Evolutionary conservation across 2,113 vertebrate species (phyloP).

Genomic region (Oceanites oceanicus): DNA sequence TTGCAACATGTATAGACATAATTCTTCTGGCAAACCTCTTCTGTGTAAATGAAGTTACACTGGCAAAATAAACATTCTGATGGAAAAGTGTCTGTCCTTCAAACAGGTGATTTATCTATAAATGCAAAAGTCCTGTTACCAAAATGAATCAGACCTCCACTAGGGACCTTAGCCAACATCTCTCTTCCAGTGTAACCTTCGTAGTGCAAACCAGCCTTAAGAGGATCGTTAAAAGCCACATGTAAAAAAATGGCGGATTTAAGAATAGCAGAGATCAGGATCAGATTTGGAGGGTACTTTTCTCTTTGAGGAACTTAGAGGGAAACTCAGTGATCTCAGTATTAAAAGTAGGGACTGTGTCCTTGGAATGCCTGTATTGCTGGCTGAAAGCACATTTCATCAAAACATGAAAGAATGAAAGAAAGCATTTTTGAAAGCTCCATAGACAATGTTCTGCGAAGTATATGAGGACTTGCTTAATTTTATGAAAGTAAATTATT

Average conservation of each 20-base stretch:
- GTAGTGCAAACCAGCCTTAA: neutral
- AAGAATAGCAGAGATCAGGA: neutral
- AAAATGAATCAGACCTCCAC: neutral
- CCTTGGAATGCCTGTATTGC: neutral
- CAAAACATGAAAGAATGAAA: neutral
- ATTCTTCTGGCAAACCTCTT: neutral
- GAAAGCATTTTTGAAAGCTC: conserved; percentile 8
- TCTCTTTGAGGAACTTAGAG: neutral
- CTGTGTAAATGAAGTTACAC: neutral
- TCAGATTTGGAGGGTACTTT: neutral
- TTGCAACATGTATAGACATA: neutral
- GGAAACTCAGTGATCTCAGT: neutral
- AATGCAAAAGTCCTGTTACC: neutral
- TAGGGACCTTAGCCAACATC: neutral
- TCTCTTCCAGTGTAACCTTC: neutral
- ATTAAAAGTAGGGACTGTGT: neutral
- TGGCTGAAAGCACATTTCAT: neutral
- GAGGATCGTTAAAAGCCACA: neutral
- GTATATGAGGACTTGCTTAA: neutral
- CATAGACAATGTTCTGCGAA: neutral
- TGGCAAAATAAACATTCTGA: neutral
- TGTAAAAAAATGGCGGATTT: neutral
- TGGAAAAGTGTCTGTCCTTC: neutral
- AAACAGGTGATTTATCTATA: neutral
- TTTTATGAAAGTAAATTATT: neutral